A percentile compares a stretch with the other conserved stretches of the same genome.
Conservation (phyloP, 2,888 invertebrate genomes). For the Spatulosminthurus flaviceps region DNA sequence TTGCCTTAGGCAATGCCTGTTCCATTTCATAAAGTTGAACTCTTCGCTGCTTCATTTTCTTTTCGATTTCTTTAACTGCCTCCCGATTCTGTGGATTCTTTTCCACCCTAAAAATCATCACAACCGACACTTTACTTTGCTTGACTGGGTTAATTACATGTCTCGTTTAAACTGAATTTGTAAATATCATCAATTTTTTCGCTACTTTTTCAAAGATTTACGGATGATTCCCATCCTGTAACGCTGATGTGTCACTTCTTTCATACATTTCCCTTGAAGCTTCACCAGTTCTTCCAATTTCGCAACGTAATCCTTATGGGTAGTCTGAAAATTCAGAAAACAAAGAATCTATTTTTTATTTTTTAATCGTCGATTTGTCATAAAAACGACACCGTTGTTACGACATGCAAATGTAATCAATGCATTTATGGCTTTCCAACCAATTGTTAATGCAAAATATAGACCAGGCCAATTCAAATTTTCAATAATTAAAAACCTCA, state of each 20-base stretch:
- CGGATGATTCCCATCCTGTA: slow-evolving; percentile 87
- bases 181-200: neutral
- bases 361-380: neutral
- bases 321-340: slow-evolving; percentile 69
- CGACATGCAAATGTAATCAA: too few species aligned
- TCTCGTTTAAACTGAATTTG: neutral
- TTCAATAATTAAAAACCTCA: too few species aligned
- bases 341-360: too few species aligned
- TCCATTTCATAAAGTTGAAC: slow-evolving; percentile 91
- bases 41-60: slow-evolving; percentile 83
- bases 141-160: too few species aligned
- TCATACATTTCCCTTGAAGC: slow-evolving; percentile 85
- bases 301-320: slow-evolving; percentile 83
- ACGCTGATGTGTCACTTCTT: slow-evolving; percentile 88
- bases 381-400: too few species aligned
- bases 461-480: too few species aligned
- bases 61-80: slow-evolving; percentile 72
- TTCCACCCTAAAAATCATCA: slow-evolving; percentile 49
- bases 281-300: slow-evolving; percentile 85
- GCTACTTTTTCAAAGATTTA: slow-evolving; percentile 82
- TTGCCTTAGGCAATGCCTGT: slow-evolving; percentile 88
- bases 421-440: too few species aligned
- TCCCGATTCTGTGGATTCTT: slow-evolving; percentile 65
- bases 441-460: too few species aligned
- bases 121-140: neutral